Conservation (phyloP, 2,797 vertebrate species). For the Psittacula echo region DNA sequence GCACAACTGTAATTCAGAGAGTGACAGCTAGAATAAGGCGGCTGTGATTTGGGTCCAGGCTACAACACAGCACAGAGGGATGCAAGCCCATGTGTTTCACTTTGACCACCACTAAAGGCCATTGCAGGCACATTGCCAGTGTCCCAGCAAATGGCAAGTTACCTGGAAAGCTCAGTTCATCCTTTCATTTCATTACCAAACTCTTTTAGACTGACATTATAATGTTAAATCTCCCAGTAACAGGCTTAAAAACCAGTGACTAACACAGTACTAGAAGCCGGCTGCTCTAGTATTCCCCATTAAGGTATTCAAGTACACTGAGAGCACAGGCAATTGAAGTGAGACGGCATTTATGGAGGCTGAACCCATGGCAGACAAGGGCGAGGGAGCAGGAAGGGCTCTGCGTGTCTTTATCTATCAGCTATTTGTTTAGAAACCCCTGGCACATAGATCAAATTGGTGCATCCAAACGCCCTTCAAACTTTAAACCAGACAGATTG, state of each 20-base stretch:
- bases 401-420: constrained; percentile 10
- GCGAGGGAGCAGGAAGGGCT: background rate
- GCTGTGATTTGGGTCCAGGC: accelerated
- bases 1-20: background rate
- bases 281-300: background rate
- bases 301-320: background rate
- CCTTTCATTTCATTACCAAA: background rate
- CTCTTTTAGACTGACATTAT: background rate
- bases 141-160: background rate
- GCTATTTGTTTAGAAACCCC: constrained; percentile 58
- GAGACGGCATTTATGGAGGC: background rate
- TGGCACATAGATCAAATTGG: constrained; percentile 23
- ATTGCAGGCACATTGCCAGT: accelerated
- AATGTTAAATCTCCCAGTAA: background rate
- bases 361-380: background rate
- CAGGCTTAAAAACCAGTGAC: background rate
- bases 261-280: background rate
- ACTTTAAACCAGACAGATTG: constrained; percentile 63
- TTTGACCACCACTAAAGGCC: background rate
- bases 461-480: constrained; percentile 55
- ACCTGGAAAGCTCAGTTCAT: background rate
- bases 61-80: background rate
- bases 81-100: background rate
- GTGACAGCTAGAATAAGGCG: background rate
- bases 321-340: background rate